Conservation (phyloP, 2,888 invertebrate genomes). For the Nowickia ferox region DNA sequence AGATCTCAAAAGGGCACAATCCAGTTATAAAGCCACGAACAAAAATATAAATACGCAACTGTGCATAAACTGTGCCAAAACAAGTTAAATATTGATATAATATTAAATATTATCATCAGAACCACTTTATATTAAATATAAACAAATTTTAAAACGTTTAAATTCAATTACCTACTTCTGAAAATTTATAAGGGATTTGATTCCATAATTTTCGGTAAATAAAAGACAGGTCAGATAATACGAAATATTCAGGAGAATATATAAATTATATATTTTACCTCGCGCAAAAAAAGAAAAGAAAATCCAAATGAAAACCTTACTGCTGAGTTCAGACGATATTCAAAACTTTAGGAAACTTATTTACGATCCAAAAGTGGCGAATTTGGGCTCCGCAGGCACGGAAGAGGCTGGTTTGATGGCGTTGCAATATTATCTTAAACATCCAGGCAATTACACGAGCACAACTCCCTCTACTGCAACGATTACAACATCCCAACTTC, state of each 20-base stretch:
- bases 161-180: no score
- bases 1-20: not conserved
- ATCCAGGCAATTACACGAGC: slow-evolving; percentile 78
- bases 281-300: slow-evolving; percentile 36
- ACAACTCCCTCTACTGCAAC: slow-evolving; percentile 64
- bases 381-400: slow-evolving; percentile 70
- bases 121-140: not conserved
- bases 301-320: slow-evolving; percentile 80
- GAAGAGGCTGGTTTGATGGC: slow-evolving; percentile 78
- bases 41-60: slow-evolving; percentile 7
- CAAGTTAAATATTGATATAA: slow-evolving; percentile 26
- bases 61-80: slow-evolving; percentile 61
- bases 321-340: slow-evolving; percentile 79
- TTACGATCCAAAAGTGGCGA: slow-evolving; percentile 77
- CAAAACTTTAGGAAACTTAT: slow-evolving; percentile 81
- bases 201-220: not conserved
- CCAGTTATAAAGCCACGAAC: not conserved
- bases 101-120: not conserved
- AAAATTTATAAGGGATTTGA: not conserved
- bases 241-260: not conserved
- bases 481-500: slow-evolving; percentile 58
- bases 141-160: not conserved
- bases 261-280: slow-evolving; percentile 35
- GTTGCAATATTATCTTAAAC: slow-evolving; percentile 80
- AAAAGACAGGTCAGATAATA: not conserved